Evolutionary conservation across 2,113 vertebrate genomes (phyloP).

Genomic region (Lampris incognitus): DNA sequence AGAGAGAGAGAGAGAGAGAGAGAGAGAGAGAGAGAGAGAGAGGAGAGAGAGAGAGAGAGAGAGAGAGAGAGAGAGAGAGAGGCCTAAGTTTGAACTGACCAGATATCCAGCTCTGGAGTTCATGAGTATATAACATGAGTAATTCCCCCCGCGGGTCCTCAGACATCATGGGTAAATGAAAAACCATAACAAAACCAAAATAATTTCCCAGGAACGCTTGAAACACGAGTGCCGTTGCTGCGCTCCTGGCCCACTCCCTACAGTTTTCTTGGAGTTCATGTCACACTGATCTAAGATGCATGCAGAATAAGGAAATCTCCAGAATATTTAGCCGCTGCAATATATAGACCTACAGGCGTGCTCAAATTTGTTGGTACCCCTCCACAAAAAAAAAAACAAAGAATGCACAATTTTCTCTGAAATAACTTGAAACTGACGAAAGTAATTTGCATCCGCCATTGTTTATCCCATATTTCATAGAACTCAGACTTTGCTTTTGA

Average conservation of each 20-base stretch:
- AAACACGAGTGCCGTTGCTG: background rate
- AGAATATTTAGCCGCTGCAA: too few species aligned
- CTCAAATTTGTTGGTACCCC: too few species aligned
- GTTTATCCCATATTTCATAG: too few species aligned
- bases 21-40: background rate
- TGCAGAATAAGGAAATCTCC: too few species aligned
- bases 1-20: constrained; percentile 11
- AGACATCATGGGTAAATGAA: constrained; percentile 43
- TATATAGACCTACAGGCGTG: too few species aligned
- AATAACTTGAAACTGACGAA: too few species aligned
- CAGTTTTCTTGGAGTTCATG: background rate
- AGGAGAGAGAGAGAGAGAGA: constrained; percentile 1
- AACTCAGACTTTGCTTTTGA: too few species aligned
- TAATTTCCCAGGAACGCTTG: constrained; percentile 35
- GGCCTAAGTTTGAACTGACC: constrained; percentile 33
- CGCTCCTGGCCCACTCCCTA: constrained; percentile 16
- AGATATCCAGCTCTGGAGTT: constrained; percentile 49
- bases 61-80: constrained; percentile 11
- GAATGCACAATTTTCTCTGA: too few species aligned
- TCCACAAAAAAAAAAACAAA: too few species aligned
- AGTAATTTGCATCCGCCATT: too few species aligned
- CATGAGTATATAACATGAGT: constrained; percentile 33
- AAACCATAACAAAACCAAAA: background rate
- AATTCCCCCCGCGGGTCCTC: constrained; percentile 26
- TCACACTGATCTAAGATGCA: too few species aligned